phyloP scores from a whole-genome alignment of 2,113 vertebrate genomes.

The Malurus melanocephalus region DNA sequence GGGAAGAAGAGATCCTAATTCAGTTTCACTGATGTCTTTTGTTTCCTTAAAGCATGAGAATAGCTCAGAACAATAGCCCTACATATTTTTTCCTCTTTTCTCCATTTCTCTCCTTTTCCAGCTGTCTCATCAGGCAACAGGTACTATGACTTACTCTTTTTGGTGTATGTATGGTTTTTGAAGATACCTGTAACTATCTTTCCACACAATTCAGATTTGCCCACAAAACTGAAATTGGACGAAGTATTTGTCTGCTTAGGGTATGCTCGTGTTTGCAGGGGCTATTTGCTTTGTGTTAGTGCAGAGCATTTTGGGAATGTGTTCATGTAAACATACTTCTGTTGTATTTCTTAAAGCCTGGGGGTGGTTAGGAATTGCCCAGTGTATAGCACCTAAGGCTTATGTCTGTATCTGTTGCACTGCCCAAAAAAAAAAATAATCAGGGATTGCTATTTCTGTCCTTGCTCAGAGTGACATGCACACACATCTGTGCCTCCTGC shows the following conservation, averaged over 20 bases:
- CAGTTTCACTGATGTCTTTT: neutral
- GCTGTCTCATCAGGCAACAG: neutral
- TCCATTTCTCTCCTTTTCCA: neutral
- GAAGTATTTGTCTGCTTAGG: neutral
- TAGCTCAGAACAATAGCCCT: neutral
- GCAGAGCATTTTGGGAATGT: neutral
- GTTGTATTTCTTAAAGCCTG: neutral
- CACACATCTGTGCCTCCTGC: neutral
- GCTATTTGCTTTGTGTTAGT: neutral
- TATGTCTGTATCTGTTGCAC: neutral
- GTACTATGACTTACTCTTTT: neutral
- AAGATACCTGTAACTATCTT: neutral
- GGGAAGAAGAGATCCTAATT: neutral
- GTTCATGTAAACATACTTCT: neutral
- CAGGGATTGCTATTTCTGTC: neutral
- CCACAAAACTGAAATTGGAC: neutral
- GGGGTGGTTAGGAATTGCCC: neutral
- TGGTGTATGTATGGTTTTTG: fast-evolving
- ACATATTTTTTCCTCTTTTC: neutral
- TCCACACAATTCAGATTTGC: neutral
- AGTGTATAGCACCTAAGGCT: neutral
- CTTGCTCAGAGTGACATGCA: neutral
- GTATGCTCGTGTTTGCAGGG: neutral
- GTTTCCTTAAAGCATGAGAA: neutral
- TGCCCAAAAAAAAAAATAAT: neutral